Percentiles rank a stretch among this genome's conserved stretches.
Evolutionary conservation across 2,888 invertebrate species (phyloP).

Genomic region (Lottia scabra): DNA sequence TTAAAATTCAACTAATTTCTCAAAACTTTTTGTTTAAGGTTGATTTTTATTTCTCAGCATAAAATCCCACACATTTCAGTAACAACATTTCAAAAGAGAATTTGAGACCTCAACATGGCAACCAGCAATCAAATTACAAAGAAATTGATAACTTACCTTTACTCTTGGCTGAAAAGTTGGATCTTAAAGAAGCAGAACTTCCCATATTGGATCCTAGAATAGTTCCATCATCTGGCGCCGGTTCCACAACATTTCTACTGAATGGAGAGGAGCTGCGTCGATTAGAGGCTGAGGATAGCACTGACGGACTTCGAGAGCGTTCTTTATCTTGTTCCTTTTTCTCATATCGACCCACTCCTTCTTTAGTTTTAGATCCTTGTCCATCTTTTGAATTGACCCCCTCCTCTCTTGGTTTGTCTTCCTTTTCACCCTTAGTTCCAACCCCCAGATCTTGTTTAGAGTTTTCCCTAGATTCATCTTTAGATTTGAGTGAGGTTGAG

Average conservation of each 20-base stretch:
- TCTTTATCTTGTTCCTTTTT: slow-evolving; percentile 1
- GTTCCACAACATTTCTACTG: slow-evolving; percentile 36
- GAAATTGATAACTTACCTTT: too few species aligned
- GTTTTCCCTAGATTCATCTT: background rate
- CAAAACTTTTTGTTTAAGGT: too few species aligned
- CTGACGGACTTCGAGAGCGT: background rate
- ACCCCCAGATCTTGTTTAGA: slow-evolving; percentile 10
- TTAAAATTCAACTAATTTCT: too few species aligned
- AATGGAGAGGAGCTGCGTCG: slow-evolving; percentile 34
- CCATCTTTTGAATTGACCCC: slow-evolving; percentile 7
- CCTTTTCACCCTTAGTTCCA: background rate
- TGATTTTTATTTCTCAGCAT: too few species aligned
- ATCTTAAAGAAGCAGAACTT: slow-evolving; percentile 44
- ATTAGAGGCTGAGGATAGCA: slow-evolving; percentile 5
- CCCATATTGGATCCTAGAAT: slow-evolving; percentile 29
- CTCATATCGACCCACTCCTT: background rate
- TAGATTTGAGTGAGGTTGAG: too few species aligned
- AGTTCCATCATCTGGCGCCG: slow-evolving; percentile 14
- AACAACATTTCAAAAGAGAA: background rate
- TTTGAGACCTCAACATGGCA: too few species aligned
- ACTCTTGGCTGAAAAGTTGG: slow-evolving; percentile 35
- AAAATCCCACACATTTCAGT: background rate
- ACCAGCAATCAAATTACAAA: too few species aligned
- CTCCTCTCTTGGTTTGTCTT: slow-evolving; percentile 12
- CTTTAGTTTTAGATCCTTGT: slow-evolving; percentile 7